Conservation (phyloP, 1,140 invertebrate genomes). For the Drosophila sechellia region DNA sequence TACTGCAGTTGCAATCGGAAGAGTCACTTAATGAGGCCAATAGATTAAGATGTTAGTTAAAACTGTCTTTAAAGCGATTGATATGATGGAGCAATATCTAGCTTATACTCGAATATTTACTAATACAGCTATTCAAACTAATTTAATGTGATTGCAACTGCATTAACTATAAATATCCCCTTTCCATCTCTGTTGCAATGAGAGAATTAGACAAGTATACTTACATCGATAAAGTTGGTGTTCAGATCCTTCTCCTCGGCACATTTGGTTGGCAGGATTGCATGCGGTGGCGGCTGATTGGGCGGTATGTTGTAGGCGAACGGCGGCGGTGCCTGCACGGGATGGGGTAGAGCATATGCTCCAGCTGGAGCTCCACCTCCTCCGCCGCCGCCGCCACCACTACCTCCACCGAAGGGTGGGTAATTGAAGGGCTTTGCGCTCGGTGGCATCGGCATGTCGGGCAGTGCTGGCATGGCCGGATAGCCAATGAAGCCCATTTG, state of each 20-base stretch:
- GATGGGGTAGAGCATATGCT: slow-evolving; percentile 30
- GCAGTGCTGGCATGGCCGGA: slow-evolving; percentile 88
- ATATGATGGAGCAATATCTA: neutral
- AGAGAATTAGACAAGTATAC: slow-evolving; percentile 12
- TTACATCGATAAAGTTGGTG: slow-evolving; percentile 87
- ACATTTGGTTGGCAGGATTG: slow-evolving; percentile 76
- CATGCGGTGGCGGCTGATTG: slow-evolving; percentile 63
- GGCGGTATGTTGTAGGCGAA: slow-evolving; percentile 91
- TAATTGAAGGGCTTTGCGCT: slow-evolving; percentile 83
- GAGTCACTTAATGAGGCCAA: neutral
- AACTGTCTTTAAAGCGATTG: too few relatives aligned
- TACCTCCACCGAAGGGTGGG: slow-evolving; percentile 62
- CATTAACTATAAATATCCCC: slow-evolving; percentile 1
- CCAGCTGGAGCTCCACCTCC: slow-evolving; percentile 14
- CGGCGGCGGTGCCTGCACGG: slow-evolving; percentile 84
- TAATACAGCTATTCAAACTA: neutral
- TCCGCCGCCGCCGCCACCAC: slow-evolving; percentile 40
- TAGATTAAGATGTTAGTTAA: neutral
- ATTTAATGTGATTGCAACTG: slow-evolving; percentile 6
- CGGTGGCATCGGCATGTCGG: slow-evolving; percentile 84
- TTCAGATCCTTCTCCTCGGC: slow-evolving; percentile 86
- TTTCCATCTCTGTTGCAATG: neutral
- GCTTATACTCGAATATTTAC: too few relatives aligned
- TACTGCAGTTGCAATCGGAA: neutral
- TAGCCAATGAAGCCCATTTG: slow-evolving; percentile 91